A percentile compares a stretch with the other conserved stretches of the same genome.
Conservation (phyloP, 2,113 vertebrate genomes). For the Alectura lathami region DNA sequence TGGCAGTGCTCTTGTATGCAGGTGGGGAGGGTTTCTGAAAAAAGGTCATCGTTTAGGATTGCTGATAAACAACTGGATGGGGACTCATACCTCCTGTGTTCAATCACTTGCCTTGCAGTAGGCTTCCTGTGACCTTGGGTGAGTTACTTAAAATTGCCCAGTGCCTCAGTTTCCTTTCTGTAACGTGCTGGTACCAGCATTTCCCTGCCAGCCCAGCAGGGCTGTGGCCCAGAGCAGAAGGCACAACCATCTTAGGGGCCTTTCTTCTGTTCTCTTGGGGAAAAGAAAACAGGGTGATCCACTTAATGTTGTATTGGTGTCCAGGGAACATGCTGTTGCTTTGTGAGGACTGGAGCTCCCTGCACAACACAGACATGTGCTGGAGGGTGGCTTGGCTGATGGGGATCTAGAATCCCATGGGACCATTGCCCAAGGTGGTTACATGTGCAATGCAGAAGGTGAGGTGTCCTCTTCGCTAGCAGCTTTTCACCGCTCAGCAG, state of each 20-base stretch:
- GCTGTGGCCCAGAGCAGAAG: background rate
- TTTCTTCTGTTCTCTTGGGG: background rate
- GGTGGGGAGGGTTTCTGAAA: background rate
- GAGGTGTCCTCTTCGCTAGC: background rate
- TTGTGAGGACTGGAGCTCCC: background rate
- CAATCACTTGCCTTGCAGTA: background rate
- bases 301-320: background rate
- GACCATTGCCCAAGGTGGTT: background rate
- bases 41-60: constrained; percentile 10
- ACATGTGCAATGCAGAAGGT: background rate
- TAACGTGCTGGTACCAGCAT: background rate
- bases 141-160: background rate
- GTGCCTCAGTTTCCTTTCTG: constrained; percentile 49
- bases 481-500: background rate
- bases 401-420: background rate
- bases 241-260: background rate
- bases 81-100: background rate
- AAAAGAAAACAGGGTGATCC: background rate
- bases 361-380: background rate
- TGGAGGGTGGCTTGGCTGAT: background rate
- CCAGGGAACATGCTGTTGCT: background rate
- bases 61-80: background rate
- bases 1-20: background rate
- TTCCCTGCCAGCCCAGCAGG: constrained; percentile 22
- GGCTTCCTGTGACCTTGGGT: constrained; percentile 40